A percentile compares a stretch with the other conserved stretches of the same genome.
Evolutionary conservation across 2,888 invertebrate genomes (phyloP).

Genomic region (Cryptus armator): DNA sequence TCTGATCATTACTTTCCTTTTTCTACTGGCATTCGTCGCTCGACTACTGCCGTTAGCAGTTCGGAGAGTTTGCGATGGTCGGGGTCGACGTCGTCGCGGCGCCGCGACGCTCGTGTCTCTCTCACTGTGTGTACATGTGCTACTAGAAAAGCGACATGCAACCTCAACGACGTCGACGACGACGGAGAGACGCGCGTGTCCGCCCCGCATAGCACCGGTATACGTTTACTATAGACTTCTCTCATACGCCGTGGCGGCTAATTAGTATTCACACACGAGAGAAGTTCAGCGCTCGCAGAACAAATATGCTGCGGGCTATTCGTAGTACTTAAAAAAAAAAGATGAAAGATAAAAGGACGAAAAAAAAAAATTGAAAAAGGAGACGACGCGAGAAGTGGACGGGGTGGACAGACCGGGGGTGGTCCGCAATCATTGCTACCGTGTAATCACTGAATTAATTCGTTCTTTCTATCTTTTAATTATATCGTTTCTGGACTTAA

Average conservation of each 20-base stretch:
- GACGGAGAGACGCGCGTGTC: conserved; percentile 26
- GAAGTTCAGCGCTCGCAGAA: conserved; percentile 74
- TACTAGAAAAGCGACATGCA: conserved; percentile 7
- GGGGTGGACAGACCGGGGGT: background rate
- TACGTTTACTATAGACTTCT: background rate
- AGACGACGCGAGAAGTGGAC: conserved; percentile 23
- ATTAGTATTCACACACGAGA: conserved; percentile 78
- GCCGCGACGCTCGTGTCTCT: background rate
- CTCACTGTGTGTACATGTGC: background rate
- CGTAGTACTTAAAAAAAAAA: conserved; percentile 62
- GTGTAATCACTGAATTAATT: conserved; percentile 27
- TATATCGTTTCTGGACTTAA: background rate
- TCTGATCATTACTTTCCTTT: conserved; percentile 28
- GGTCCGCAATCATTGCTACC: conserved; percentile 37
- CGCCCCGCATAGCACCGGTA: conserved; percentile 3
- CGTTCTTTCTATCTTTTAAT: background rate
- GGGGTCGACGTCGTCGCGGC: conserved; percentile 2
- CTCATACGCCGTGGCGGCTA: conserved; percentile 70
- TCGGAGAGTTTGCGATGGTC: conserved; percentile 4
- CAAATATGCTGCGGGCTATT: conserved; percentile 74
- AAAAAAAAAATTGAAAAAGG: conserved; percentile 36
- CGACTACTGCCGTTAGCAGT: background rate
- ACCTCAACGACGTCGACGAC: conserved; percentile 16
- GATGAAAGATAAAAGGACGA: conserved; percentile 11
- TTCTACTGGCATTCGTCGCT: conserved; percentile 10